Base-by-base conservation (phyloP, 2,797 vertebrate species). In the Acipenser oxyrinchus region DNA sequence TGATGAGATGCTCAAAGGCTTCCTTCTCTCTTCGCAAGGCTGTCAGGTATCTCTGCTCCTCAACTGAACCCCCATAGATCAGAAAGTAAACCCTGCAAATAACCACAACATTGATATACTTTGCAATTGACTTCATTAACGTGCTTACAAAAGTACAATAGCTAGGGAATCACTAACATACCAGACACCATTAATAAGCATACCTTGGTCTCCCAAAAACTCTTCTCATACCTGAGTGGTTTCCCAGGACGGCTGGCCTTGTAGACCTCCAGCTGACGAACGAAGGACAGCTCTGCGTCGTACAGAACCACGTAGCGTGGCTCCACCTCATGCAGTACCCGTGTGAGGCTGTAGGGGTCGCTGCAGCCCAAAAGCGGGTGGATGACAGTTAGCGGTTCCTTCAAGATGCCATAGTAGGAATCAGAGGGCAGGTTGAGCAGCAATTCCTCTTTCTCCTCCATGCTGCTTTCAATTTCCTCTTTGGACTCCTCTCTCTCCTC, bases 31-130 rank as follows among this genome's bases (percentile, higher is more conserved):
- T 96, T 7, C 93, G 88, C 68, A 99, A 84, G 1, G 87, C 76
- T 0, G 97, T 99, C 75, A 99, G 92, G 68, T 99, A 99, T 64
- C 93, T 90, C 73, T 99, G 97, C 66, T 99, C 96, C 77, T 99
- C 96, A 0, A 95, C 95, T 0, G 96, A 99, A 60, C 95, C 94
- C 57, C 94, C 94, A 1, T 98, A 99, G 62, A 99, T 93, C 6
- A 99, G 92, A 78, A 99, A 98, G 80, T 99, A 99, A 74, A 99
- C 96, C 79, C 97, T 93, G 51, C 0, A 76, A 74, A 51, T 64
- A 49, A 15, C 37, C 52, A 59, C 48, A n/a, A 48, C 37, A 23
- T 37, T 37, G 37, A 4, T 59, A 8, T n/a, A 13, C 37, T 51
- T 9, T 48, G 7, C 65, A 37, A 52, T 11, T 11, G 55, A 11